Evolutionary conservation across 2,797 vertebrate genomes (phyloP), one percentile per base, ranked within the genome.

Genomic region (Streptopelia turtur): DNA sequence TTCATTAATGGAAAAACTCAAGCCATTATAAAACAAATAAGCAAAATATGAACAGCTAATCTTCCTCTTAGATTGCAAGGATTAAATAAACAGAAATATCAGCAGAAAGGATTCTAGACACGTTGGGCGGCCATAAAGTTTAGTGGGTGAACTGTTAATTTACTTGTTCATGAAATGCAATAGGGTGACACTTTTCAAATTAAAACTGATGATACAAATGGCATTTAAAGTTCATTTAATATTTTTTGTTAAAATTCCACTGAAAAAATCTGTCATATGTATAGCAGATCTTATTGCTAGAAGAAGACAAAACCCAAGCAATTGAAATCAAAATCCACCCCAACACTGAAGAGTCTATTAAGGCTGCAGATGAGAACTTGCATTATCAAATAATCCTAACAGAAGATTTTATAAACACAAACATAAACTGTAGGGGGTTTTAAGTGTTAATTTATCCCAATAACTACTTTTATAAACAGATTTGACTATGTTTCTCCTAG

Each of bases 351-450:
- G 63, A 55, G 81, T 79, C 91, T 91, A 92, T 94, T 96, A 95
- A 96, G 63, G 80, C 30, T 76, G 87, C 59, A 87, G 93, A 92
- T 83, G 85, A 90, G 85, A 92, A 95, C 89, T 93, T 87, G 57
- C 92, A 82, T 95, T 93, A 95, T 96, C 91, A 94, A 92, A 89
- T 95, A 77, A 96, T 91, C 87, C 87, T 93, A 94, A 96, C 90
- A 79, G 92, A 87, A 94, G 94, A 71, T 75, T 91, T 94, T 77
- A 83, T 68, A 95, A 95, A 93, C 89, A 89, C 83, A 90, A 92
- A 95, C 77, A 65, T 60, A 80, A 93, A 90, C 78, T 78, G 68
- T 35, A 79, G 64, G 78, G 41, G 65, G 75, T 52, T 96, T 94
- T 77, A 91, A 95, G 90, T 66, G 86, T 82, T 95, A 89, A 95